phyloP scores from a whole-genome alignment of 2,797 vertebrate species.

The Orientallactaga sibirica region DNA sequence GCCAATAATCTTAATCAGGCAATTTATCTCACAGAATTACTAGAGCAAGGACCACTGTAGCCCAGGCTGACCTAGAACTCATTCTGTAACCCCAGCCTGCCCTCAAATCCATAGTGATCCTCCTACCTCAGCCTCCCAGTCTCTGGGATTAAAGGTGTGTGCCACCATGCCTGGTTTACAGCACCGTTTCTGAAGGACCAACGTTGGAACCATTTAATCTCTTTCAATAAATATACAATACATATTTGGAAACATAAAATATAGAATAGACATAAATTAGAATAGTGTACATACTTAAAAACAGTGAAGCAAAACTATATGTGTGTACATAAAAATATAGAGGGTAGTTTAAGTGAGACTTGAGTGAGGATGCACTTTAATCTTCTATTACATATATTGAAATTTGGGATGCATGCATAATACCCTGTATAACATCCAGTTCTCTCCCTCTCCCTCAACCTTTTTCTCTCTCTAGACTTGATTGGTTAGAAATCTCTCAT shows the following conservation, averaged over 20 bases:
- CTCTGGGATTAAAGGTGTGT: too few relatives aligned
- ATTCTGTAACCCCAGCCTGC: too few relatives aligned
- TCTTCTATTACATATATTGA: neutral
- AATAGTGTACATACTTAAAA: neutral
- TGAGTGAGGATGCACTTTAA: neutral
- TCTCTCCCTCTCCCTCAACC: neutral
- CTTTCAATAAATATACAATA: neutral
- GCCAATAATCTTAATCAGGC: neutral
- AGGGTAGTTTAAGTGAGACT: slow-evolving; percentile 5
- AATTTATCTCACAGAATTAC: neutral
- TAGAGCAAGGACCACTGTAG: neutral
- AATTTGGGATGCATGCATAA: neutral
- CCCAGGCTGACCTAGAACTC: too few relatives aligned
- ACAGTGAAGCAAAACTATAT: neutral
- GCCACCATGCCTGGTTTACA: neutral
- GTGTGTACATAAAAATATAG: neutral
- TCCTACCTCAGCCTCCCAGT: too few relatives aligned
- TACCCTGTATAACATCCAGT: too few relatives aligned
- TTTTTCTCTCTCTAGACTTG: neutral
- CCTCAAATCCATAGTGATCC: too few relatives aligned
- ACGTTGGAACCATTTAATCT: neutral
- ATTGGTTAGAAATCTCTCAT: too few relatives aligned
- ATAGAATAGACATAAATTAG: neutral
- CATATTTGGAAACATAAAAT: neutral
- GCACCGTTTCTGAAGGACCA: neutral